Conservation (phyloP, 2,888 invertebrate genomes). For the Alloplasta piceator region DNA sequence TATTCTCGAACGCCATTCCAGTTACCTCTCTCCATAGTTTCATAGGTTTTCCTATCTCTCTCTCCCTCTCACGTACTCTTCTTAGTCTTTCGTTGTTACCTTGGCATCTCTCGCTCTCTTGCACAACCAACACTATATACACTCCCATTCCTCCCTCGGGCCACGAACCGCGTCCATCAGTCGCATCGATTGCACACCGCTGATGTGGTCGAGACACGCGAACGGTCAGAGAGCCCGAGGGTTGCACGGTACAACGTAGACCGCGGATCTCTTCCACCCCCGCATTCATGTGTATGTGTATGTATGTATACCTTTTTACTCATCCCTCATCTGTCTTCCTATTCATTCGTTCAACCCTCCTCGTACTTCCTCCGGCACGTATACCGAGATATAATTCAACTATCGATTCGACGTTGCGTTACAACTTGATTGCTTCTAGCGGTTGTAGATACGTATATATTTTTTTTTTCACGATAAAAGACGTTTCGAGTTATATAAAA, state of each 20-base stretch:
- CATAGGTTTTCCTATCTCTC: background rate
- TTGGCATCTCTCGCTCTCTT: slow-evolving; percentile 39
- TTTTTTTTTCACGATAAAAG: background rate
- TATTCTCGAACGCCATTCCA: slow-evolving; percentile 59
- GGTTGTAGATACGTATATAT: slow-evolving; percentile 34
- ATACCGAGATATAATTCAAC: slow-evolving; percentile 61
- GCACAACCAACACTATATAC: slow-evolving; percentile 39
- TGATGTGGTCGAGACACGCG: slow-evolving; percentile 71
- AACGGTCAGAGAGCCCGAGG: slow-evolving; percentile 66
- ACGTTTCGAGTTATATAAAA: slow-evolving; percentile 44
- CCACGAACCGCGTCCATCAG: slow-evolving; percentile 64
- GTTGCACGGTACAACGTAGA: slow-evolving; percentile 60
- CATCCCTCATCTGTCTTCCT: slow-evolving; percentile 60
- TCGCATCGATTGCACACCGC: slow-evolving; percentile 68
- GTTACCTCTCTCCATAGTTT: slow-evolving; percentile 47
- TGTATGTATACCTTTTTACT: slow-evolving; percentile 33
- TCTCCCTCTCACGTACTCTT: slow-evolving; percentile 29
- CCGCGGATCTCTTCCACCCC: slow-evolving; percentile 55
- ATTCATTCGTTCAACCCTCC: slow-evolving; percentile 46
- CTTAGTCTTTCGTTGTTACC: slow-evolving; percentile 46
- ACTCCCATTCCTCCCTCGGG: slow-evolving; percentile 27
- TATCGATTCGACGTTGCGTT: slow-evolving; percentile 60
- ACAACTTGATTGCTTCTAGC: slow-evolving; percentile 56
- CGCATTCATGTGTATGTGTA: slow-evolving; percentile 18
- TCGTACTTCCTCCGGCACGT: slow-evolving; percentile 45